phyloP scores from a whole-genome alignment of 1,140 invertebrate species.

The Rhyzopertha dominica region DNA sequence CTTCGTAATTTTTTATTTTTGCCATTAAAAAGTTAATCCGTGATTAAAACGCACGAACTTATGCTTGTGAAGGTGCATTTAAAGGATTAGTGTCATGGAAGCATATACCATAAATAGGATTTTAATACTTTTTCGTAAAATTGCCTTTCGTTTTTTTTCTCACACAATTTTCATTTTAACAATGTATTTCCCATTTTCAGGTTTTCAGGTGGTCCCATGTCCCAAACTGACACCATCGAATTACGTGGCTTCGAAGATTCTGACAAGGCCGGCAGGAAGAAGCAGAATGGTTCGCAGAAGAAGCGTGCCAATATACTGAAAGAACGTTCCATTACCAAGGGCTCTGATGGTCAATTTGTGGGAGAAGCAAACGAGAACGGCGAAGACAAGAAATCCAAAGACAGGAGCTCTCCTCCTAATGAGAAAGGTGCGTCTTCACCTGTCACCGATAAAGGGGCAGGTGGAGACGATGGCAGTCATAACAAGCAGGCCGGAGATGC shows the following conservation, averaged over 20 bases:
- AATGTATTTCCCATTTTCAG: slow-evolving; percentile 30
- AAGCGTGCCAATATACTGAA: slow-evolving; percentile 37
- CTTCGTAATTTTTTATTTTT: too few relatives aligned
- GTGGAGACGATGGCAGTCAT: not conserved
- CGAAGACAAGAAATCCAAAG: not conserved
- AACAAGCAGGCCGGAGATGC: not conserved
- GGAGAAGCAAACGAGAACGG: not conserved
- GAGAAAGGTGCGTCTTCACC: not conserved
- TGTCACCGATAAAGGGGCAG: slow-evolving; percentile 3
- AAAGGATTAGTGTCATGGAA: too few relatives aligned
- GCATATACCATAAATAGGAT: too few relatives aligned
- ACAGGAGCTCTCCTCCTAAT: too few relatives aligned
- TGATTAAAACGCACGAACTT: too few relatives aligned
- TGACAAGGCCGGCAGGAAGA: slow-evolving; percentile 44
- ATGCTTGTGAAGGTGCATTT: too few relatives aligned
- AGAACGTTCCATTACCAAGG: slow-evolving; percentile 12
- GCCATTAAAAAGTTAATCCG: too few relatives aligned
- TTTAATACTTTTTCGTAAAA: too few relatives aligned
- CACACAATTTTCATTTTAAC: too few relatives aligned
- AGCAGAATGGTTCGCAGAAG: slow-evolving; percentile 46
- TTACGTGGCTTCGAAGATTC: slow-evolving; percentile 81
- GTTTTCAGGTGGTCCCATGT: slow-evolving; percentile 83
- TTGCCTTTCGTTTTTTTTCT: too few relatives aligned
- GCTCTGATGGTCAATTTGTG: slow-evolving; percentile 1
- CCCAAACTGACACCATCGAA: slow-evolving; percentile 89